Evolutionary conservation across 2,113 vertebrate species (phyloP).

Genomic region (Protomyctophum bolini): DNA sequence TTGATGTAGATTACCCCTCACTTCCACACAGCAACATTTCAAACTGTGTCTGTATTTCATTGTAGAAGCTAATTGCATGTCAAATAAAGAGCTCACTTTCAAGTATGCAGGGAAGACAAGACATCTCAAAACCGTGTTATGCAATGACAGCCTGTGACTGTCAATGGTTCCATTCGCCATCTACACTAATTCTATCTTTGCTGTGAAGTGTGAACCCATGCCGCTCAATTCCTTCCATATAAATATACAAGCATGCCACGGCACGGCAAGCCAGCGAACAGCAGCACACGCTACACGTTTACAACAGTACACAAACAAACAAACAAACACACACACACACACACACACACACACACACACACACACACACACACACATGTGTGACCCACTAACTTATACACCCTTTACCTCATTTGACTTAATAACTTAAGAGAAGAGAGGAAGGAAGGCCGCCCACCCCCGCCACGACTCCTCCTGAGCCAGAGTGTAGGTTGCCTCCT

Average conservation of each 20-base stretch:
- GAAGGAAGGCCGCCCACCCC: conserved; percentile 52
- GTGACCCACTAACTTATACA: conserved; percentile 81
- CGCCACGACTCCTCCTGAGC: conserved; percentile 51
- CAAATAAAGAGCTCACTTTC: conserved; percentile 7
- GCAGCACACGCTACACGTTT: conserved; percentile 60
- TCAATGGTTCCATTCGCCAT: conserved; percentile 10
- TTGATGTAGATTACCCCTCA: not conserved
- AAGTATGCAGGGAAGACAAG: not conserved
- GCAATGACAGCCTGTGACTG: not conserved
- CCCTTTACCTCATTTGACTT: conserved; percentile 81
- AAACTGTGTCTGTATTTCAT: not conserved
- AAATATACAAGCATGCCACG: conserved; percentile 51
- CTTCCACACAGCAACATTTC: not conserved
- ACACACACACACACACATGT: conserved; percentile 57
- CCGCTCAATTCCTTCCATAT: conserved; percentile 16
- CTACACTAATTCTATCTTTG: conserved; percentile 11
- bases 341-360: not conserved
- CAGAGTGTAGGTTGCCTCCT: conserved; percentile 54
- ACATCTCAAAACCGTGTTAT: conserved; percentile 11
- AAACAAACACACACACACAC: no score
- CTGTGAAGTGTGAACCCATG: conserved; percentile 8
- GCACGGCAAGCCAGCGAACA: conserved; percentile 39
- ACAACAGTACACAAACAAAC: conserved; percentile 56
- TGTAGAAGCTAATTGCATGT: not conserved
- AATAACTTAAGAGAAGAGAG: conserved; percentile 63